phyloP scores from a whole-genome alignment of 2,888 invertebrate genomes.

The Pasiphila rectangulata region DNA sequence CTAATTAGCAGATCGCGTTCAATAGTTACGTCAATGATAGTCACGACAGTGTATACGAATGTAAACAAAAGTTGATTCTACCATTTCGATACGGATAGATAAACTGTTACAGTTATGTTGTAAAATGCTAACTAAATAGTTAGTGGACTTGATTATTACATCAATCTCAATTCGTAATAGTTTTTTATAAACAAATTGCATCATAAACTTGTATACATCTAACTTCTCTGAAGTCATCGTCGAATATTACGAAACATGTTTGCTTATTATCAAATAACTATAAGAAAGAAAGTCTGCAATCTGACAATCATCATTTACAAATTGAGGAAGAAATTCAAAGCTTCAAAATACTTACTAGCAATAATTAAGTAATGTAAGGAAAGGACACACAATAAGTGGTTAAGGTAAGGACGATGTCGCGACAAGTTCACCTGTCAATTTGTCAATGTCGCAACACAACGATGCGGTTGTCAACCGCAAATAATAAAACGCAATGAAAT shows the following conservation, averaged over 20 bases:
- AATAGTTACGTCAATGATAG: conserved; percentile 25
- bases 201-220: conserved; percentile 14
- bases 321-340: too few species aligned
- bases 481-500: conserved; percentile 42
- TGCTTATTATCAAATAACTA: not conserved
- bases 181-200: conserved; percentile 28
- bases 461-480: conserved; percentile 54
- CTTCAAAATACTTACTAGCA: too few species aligned
- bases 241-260: not conserved
- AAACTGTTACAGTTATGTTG: not conserved
- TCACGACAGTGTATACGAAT: conserved; percentile 26
- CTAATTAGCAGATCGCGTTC: conserved; percentile 30
- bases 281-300: too few species aligned
- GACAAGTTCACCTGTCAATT: conserved; percentile 59
- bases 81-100: conserved; percentile 7
- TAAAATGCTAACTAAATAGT: conserved; percentile 8
- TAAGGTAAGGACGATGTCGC: conserved; percentile 42
- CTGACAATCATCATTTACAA: conserved; percentile 2
- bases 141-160: conserved; percentile 24
- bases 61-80: conserved; percentile 13
- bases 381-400: too few species aligned
- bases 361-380: too few species aligned
- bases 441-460: conserved; percentile 67
- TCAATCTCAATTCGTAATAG: conserved; percentile 25
- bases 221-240: conserved; percentile 7